Conservation (phyloP, 2,888 invertebrate species). For the Diogma glabrata region DNA sequence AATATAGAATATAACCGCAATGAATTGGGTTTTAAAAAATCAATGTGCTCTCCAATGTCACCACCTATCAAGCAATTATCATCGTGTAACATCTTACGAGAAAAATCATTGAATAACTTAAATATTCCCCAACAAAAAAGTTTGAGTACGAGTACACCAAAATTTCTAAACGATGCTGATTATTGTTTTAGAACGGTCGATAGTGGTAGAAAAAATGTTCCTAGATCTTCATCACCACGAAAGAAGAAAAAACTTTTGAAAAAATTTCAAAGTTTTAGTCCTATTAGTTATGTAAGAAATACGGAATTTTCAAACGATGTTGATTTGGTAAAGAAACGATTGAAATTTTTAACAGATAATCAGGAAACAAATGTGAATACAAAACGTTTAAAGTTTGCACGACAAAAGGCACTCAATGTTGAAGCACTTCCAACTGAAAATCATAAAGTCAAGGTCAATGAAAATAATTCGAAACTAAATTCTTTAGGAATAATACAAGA, state of each 20-base stretch:
- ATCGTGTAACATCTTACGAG: not conserved
- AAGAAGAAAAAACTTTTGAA: constrained; percentile 5
- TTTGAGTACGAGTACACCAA: constrained; percentile 6
- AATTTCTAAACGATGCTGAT: not conserved
- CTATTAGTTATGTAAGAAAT: not conserved
- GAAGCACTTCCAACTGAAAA: not conserved
- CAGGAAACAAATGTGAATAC: not conserved
- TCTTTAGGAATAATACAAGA: not conserved
- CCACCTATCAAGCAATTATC: too few species aligned
- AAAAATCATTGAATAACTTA: constrained; percentile 7
- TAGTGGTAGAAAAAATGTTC: not conserved
- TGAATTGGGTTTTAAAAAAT: too few species aligned
- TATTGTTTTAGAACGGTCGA: not conserved
- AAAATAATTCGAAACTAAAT: not conserved
- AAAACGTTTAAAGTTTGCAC: not conserved
- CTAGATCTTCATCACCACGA: not conserved
- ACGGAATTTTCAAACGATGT: not conserved
- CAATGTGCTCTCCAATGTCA: too few species aligned
- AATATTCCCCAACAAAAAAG: not conserved
- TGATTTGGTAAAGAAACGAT: constrained; percentile 1
- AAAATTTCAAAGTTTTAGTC: constrained; percentile 8
- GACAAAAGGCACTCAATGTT: not conserved
- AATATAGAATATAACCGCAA: too few species aligned
- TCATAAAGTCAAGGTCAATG: too few species aligned
- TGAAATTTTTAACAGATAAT: not conserved